A percentile compares a stretch with the other conserved stretches of the same genome.
phyloP scores from a whole-genome alignment of 2,113 vertebrate genomes.

The Semicossyphus pulcher region DNA sequence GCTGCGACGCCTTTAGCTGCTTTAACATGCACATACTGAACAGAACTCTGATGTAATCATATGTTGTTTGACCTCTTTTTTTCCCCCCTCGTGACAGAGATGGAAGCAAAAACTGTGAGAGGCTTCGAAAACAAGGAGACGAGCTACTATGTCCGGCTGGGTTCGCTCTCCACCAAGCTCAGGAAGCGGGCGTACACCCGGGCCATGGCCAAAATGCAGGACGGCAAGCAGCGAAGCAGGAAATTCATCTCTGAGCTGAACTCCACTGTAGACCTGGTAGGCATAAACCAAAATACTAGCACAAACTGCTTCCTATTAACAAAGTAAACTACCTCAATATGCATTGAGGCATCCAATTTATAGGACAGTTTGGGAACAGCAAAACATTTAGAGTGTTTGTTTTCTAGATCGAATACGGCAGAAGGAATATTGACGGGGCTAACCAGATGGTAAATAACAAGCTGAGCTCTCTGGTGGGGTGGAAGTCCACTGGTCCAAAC shows the following conservation, averaged over 20 bases:
- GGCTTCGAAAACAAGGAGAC: slow-evolving; percentile 85
- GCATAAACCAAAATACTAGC: slow-evolving; percentile 31
- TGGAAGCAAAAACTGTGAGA: slow-evolving; percentile 83
- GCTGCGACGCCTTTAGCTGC: not conserved
- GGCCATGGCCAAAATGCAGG: slow-evolving; percentile 84
- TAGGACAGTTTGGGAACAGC: too few relatives aligned
- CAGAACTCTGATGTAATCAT: not conserved
- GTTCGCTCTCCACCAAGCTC: slow-evolving; percentile 90
- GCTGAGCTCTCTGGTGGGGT: slow-evolving; percentile 84
- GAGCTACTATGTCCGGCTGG: slow-evolving; percentile 90
- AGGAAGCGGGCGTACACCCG: slow-evolving; percentile 88
- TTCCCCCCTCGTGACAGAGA: slow-evolving; percentile 77
- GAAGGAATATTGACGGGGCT: slow-evolving; percentile 87
- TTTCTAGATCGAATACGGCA: slow-evolving; percentile 89
- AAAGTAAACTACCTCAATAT: too few relatives aligned
- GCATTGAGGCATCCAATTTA: too few relatives aligned
- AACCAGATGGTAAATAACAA: slow-evolving; percentile 89
- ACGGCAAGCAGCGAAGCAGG: slow-evolving; percentile 87
- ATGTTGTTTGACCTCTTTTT: not conserved
- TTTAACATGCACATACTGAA: not conserved
- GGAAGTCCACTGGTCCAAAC: slow-evolving; percentile 80
- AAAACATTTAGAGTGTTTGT: not conserved
- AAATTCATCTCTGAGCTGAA: slow-evolving; percentile 89
- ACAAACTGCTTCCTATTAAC: not conserved
- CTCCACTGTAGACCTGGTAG: slow-evolving; percentile 88